Evolutionary conservation across 2,113 vertebrate genomes (phyloP), one percentile per base, ranked within the genome.

Genomic region (Campylorhamphus procurvoides): DNA sequence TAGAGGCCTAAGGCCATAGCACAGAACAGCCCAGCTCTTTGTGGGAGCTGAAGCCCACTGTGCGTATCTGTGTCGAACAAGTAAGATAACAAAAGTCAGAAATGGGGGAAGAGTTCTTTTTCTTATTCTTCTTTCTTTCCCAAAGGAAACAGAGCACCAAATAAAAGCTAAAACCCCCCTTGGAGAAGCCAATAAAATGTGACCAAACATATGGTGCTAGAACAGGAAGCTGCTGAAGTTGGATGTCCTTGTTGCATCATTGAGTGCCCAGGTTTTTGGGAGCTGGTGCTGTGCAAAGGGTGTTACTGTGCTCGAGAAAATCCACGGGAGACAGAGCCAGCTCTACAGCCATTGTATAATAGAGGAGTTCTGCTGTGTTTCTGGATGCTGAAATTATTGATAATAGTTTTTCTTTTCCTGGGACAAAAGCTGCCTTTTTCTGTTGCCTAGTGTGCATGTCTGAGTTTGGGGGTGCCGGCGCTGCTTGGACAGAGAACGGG

Each of bases 1-100:
- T 94, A 84, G 92, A 93, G 90, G 95, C 95, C 85, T 94, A 77
- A 92, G 93, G 95, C 93, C 94, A 93, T 90, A 84, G 95, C 86
- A 87, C 31, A 63, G 73, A 97, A 40, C 93, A 95, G 90, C 93
- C 94, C 75, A 85, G 83, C 79, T 91, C 93, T 91, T 95, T 85
- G 79, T 90, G 68, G 87, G 87, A 94, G 72, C 24, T 74, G 89
- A 66, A 94, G 77, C 82, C 95, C 74, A 62, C 78, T 73, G 84
- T 84, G 94, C 10, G 2, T 79, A 44, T 75, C 78, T 84, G 71
- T 53, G 74, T 76, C 9, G 7, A 90, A 31, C 85, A 88, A 79
- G 42, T 79, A 39, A 88, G 92, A 80, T 56, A 84, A 77, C 35
- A 44, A 83, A 63, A 96, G 73, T 85, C 89, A 81, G 64, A 91